These are phyloP conservation scores for Callitettix versicolor DNA, from an alignment of 1,140 invertebrate species.

Conservation along the genomic window DNA sequence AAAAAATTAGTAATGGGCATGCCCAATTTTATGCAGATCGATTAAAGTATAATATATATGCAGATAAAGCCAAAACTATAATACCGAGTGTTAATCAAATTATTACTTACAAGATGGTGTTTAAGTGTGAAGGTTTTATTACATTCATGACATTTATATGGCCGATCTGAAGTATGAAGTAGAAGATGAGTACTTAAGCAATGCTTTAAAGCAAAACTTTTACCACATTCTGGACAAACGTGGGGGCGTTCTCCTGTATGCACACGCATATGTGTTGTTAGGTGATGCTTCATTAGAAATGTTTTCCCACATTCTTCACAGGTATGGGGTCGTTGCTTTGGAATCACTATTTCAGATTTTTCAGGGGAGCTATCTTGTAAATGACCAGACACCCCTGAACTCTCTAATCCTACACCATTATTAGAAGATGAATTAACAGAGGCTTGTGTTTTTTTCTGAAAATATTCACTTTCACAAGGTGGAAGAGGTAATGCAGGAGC, in stretches of 20 bases:
- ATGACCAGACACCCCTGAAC: neutral
- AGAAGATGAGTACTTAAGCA: constrained; percentile 67
- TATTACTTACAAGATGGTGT: constrained; percentile 29
- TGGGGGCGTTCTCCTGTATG: constrained; percentile 61
- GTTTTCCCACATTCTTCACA: constrained; percentile 74
- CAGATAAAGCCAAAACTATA: too few species aligned
- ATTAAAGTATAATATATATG: too few species aligned
- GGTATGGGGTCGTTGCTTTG: constrained; percentile 63
- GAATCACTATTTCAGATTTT: neutral
- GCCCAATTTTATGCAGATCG: too few species aligned
- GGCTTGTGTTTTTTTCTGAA: constrained; percentile 18
- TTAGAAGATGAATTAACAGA: neutral
- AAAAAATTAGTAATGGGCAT: too few species aligned
- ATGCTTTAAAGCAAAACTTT: constrained; percentile 75
- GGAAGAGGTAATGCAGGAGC: constrained; percentile 25
- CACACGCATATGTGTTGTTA: constrained; percentile 59
- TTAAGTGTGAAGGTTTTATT: constrained; percentile 79
- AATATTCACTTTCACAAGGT: constrained; percentile 24
- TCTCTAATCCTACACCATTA: neutral
- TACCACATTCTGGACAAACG: constrained; percentile 73
- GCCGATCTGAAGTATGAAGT: constrained; percentile 66
- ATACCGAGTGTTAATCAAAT: too few species aligned
- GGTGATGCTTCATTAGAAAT: constrained; percentile 69
- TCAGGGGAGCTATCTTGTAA: neutral
- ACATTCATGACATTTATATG: constrained; percentile 72